Evolutionary conservation across 2,888 invertebrate species (phyloP).

Genomic region (Melangyna quadrimaculata): DNA sequence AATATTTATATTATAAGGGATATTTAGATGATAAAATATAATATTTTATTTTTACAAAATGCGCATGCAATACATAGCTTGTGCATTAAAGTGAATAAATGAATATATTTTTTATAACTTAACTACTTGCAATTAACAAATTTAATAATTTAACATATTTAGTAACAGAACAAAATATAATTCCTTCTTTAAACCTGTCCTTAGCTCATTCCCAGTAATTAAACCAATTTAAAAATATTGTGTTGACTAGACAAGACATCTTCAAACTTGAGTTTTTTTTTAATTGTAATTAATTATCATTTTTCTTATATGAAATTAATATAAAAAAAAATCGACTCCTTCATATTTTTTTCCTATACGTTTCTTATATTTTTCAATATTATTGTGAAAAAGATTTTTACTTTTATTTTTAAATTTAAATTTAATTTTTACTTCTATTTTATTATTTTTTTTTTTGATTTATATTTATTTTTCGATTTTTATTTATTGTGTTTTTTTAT

Average conservation of each 20-base stretch:
- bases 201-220: neutral
- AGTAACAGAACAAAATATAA: neutral
- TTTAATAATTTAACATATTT: neutral
- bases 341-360: neutral
- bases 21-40: neutral
- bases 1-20: neutral
- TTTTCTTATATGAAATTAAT: neutral
- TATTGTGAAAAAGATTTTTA: no score
- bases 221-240: neutral
- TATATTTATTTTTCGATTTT: neutral
- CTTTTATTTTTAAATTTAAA: no score
- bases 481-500: neutral
- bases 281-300: neutral
- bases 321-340: neutral
- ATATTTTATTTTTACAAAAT: constrained; percentile 17
- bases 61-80: constrained; percentile 62
- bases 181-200: neutral
- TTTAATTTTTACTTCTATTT: neutral
- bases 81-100: constrained; percentile 55
- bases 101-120: neutral
- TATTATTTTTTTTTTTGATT: neutral
- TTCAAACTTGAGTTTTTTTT: neutral
- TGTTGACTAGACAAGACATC: neutral
- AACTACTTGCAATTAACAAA: constrained; percentile 17
- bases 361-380: neutral